Conservation (phyloP, 2,113 vertebrate species). For the Pristiophorus japonicus region DNA sequence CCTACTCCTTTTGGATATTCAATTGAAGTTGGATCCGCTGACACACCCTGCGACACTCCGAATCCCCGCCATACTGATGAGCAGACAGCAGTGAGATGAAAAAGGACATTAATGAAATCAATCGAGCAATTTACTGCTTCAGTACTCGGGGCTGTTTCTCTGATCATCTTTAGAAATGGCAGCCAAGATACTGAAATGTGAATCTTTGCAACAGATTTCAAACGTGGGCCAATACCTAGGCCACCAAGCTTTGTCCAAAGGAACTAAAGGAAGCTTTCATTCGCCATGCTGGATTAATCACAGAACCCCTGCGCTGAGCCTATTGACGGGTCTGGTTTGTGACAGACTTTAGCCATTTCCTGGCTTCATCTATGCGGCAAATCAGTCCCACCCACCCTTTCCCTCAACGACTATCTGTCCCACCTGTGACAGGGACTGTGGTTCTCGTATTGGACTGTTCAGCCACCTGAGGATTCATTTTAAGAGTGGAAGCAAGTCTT, state of each 20-base stretch:
- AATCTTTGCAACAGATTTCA: not conserved
- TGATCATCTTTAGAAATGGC: not conserved
- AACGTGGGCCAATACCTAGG: not conserved
- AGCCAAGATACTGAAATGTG: not conserved
- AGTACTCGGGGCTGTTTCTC: not conserved
- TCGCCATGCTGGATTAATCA: not conserved
- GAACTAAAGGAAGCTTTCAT: not conserved
- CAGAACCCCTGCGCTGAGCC: not conserved
- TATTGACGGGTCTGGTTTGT: not conserved
- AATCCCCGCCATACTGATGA: not conserved
- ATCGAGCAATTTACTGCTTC: not conserved
- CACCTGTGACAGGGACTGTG: too few species aligned
- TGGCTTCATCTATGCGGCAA: not conserved
- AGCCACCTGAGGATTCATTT: too few species aligned
- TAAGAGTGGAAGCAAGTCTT: too few species aligned
- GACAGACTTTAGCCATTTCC: not conserved
- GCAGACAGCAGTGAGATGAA: not conserved
- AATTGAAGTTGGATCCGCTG: not conserved
- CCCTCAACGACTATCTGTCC: too few species aligned
- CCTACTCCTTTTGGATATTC: not conserved
- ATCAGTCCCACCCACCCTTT: too few species aligned
- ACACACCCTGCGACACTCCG: not conserved
- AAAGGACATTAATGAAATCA: not conserved
- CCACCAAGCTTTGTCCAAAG: not conserved
- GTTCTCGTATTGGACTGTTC: too few species aligned